phyloP scores from a whole-genome alignment of 2,113 vertebrate species.

The Xiphophorus hellerii region DNA sequence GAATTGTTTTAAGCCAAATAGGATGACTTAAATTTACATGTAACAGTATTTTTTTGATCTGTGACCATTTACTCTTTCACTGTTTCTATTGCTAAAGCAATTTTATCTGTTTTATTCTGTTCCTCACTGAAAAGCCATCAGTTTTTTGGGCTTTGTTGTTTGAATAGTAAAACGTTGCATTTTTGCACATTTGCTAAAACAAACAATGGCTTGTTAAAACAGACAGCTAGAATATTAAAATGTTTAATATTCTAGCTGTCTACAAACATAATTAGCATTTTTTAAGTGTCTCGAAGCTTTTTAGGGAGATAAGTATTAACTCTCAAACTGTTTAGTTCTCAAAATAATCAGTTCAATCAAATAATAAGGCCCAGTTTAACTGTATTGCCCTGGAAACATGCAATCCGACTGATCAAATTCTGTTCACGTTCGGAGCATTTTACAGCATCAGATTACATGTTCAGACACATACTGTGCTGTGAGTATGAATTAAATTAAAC shows the following conservation, averaged over 20 bases:
- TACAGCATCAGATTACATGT: neutral
- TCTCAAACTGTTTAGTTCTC: neutral
- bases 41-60: neutral
- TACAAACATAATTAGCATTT: neutral
- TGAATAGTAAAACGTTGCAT: slow-evolving; percentile 9
- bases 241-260: neutral
- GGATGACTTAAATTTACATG: neutral
- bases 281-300: neutral
- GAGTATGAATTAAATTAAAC: neutral
- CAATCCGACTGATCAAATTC: neutral
- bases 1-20: neutral
- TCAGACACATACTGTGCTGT: neutral
- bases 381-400: neutral
- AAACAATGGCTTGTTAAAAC: slow-evolving; percentile 20
- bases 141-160: slow-evolving; percentile 10
- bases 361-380: neutral
- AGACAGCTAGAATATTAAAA: slow-evolving; percentile 15
- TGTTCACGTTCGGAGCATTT: slow-evolving; percentile 1
- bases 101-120: neutral
- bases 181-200: slow-evolving; percentile 30
- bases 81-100: neutral
- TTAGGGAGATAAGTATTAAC: slow-evolving; percentile 1
- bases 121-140: slow-evolving; percentile 8
- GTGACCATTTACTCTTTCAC: neutral
- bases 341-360: neutral